Percentiles rank a stretch among this genome's conserved stretches.
phyloP scores from a whole-genome alignment of 2,888 invertebrate genomes.

The Lasioglossum villosulum region DNA sequence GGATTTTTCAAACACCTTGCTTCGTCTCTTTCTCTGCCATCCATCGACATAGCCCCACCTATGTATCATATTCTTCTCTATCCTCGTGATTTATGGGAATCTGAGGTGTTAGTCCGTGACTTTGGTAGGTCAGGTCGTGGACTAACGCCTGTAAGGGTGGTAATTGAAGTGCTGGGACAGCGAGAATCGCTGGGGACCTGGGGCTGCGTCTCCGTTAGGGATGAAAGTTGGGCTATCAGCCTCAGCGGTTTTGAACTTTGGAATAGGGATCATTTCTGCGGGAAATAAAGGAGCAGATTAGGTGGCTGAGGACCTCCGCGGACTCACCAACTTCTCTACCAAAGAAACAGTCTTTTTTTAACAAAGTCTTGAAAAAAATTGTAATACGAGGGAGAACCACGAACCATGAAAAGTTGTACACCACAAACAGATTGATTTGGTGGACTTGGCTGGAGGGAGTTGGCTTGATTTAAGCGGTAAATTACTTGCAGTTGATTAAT shows the following conservation, averaged over 20 bases:
- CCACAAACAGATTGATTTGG: background rate
- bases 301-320: constrained; percentile 10
- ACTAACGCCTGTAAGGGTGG: constrained; percentile 85
- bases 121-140: constrained; percentile 58
- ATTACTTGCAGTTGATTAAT: background rate
- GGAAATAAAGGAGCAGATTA: constrained; percentile 65
- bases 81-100: constrained; percentile 29
- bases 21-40: constrained; percentile 9
- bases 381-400: background rate
- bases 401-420: background rate
- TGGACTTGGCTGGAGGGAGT: background rate
- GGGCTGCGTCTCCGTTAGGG: constrained; percentile 81
- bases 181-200: constrained; percentile 85
- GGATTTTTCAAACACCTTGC: background rate
- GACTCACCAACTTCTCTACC: background rate
- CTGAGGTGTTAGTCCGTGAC: constrained; percentile 37
- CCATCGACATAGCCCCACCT: constrained; percentile 44
- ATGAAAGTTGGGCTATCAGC: constrained; percentile 77
- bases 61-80: constrained; percentile 43
- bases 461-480: background rate
- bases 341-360: background rate
- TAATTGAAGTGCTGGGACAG: constrained; percentile 84
- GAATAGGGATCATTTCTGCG: constrained; percentile 77
- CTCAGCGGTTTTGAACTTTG: constrained; percentile 81
- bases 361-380: background rate